These are phyloP conservation scores for Ophraella communa DNA, from an alignment of 2,888 invertebrate genomes.

Conservation along the genomic window DNA sequence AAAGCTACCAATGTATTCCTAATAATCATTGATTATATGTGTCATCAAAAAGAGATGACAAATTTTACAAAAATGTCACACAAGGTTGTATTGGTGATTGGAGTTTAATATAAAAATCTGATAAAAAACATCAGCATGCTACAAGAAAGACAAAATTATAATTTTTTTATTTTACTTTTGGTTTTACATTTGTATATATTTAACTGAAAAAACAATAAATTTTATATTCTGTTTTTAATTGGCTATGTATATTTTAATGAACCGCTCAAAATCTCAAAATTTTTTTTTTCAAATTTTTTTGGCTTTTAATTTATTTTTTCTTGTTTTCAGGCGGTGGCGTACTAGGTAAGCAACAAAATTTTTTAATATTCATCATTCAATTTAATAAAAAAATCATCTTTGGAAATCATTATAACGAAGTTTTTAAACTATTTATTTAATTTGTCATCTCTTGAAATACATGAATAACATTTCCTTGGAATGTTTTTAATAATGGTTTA, in stretches of 20 bases:
- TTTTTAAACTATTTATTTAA: not conserved
- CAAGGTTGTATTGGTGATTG: no score
- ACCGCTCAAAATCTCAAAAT: not conserved
- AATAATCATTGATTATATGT: not conserved
- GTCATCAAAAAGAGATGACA: conserved; percentile 6
- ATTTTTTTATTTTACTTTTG: not conserved
- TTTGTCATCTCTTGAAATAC: conserved; percentile 4
- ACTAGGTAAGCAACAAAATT: conserved; percentile 18
- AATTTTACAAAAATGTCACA: not conserved
- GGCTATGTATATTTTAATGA: not conserved
- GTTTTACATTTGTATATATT: not conserved
- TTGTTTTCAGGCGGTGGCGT: conserved; percentile 26
- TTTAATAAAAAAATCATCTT: not conserved
- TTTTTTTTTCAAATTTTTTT: conserved; percentile 12
- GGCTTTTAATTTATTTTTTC: conserved; percentile 23
- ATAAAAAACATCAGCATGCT: no score
- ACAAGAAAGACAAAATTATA: not conserved
- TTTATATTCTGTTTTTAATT: not conserved
- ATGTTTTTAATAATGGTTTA: no score
- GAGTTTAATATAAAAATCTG: no score
- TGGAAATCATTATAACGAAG: not conserved
- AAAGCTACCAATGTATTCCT: no score
- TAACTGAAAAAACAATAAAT: not conserved
- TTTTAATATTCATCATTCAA: conserved; percentile 3
- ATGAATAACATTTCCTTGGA: not conserved